Evolutionary conservation across 1,140 invertebrate species (phyloP).

Genomic region (Leptinotarsa defecta): DNA sequence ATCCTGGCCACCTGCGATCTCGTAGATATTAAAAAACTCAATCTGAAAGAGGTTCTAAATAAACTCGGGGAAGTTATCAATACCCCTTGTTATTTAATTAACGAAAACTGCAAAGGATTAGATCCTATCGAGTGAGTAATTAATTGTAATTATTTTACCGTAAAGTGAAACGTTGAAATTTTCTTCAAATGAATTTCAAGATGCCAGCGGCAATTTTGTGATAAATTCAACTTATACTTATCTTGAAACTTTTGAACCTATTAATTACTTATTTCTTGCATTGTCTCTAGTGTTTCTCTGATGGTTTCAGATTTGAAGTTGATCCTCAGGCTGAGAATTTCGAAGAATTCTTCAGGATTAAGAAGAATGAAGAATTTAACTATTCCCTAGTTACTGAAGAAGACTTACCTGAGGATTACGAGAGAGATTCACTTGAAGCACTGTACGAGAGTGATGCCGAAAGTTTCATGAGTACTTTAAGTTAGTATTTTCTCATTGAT

Average conservation of each 20-base stretch:
- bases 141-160: no score
- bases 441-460: constrained; percentile 31
- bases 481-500: neutral
- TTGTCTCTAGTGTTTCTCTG: neutral
- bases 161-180: no score
- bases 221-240: no score
- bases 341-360: constrained; percentile 27
- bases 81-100: constrained; percentile 39
- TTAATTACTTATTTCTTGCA: neutral
- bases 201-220: no score
- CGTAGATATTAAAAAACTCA: constrained; percentile 31
- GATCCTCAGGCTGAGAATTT: constrained; percentile 29
- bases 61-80: constrained; percentile 29
- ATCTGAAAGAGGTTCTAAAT: constrained; percentile 35
- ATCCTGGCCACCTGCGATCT: constrained; percentile 12
- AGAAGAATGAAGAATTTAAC: constrained; percentile 26
- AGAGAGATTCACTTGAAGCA: constrained; percentile 14
- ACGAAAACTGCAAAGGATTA: constrained; percentile 11
- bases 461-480: neutral
- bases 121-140: constrained; percentile 31
- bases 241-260: no score
- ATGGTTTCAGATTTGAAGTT: constrained; percentile 34
- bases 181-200: no score
- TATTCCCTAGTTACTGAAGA: constrained; percentile 35
- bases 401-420: constrained; percentile 35